Percentiles rank a stretch among this genome's conserved stretches.
These are phyloP conservation scores for Leptinotarsa rubiginosa DNA, from an alignment of 2,888 invertebrate species.

Conservation along the genomic window DNA sequence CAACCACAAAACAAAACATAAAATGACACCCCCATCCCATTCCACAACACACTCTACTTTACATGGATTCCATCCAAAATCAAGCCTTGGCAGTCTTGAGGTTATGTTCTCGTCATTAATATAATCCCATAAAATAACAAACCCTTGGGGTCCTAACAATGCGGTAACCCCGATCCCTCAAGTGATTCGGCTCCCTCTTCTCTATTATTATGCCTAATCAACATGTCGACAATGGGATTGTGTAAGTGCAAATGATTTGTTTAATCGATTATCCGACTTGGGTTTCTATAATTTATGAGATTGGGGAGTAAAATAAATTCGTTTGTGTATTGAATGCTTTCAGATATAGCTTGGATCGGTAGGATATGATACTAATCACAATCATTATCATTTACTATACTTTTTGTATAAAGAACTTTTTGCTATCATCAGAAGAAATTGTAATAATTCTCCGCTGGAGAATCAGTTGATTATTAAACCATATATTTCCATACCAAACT, in stretches of 20 bases:
- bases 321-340: not conserved
- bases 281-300: constrained; percentile 23
- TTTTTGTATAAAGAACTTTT: no score
- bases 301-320: constrained; percentile 1
- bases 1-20: no score
- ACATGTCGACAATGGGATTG: constrained; percentile 46
- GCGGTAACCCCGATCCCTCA: constrained; percentile 25
- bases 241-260: constrained; percentile 45
- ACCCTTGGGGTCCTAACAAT: constrained; percentile 30
- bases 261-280: constrained; percentile 35
- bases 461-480: no score
- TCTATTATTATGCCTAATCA: constrained; percentile 43
- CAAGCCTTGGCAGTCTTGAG: constrained; percentile 35
- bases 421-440: not conserved
- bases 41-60: not conserved
- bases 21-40: not conserved
- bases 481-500: no score
- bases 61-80: constrained; percentile 30
- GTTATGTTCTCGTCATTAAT: constrained; percentile 40
- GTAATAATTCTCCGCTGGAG: not conserved
- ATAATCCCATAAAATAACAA: constrained; percentile 39
- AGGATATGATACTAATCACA: not conserved
- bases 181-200: constrained; percentile 21
- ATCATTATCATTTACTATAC: no score
- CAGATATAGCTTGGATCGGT: not conserved